Evolutionary conservation across 2,797 vertebrate species (phyloP).

Genomic region (Nyctalus aviator): DNA sequence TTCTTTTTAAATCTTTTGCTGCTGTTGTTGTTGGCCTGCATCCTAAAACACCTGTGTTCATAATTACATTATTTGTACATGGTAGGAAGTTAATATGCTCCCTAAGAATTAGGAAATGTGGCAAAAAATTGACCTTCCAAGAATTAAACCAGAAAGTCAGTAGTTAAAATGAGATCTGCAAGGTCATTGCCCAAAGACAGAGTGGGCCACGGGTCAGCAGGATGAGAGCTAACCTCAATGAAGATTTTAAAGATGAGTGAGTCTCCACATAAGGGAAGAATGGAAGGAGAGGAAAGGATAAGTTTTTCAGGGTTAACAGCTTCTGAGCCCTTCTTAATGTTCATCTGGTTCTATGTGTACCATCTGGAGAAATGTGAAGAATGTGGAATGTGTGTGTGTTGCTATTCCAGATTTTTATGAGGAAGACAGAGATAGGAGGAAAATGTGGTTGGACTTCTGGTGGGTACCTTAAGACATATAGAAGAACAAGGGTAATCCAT

Average conservation of each 20-base stretch:
- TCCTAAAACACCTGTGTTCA: conserved; percentile 3
- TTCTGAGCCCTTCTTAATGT: neutral
- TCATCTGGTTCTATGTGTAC: neutral
- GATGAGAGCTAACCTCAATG: neutral
- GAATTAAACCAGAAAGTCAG: conserved; percentile 24
- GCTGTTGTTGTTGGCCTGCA: conserved; percentile 13
- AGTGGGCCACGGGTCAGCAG: neutral
- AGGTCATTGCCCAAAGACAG: neutral
- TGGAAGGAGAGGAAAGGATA: neutral
- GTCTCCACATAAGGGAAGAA: neutral
- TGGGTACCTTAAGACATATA: neutral
- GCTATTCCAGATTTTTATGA: neutral
- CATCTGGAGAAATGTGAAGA: neutral
- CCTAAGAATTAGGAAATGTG: conserved; percentile 13
- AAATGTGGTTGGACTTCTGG: neutral
- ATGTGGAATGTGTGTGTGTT: neutral
- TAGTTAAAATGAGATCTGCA: neutral
- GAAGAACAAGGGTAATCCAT: neutral
- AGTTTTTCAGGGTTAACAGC: neutral
- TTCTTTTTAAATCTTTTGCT: conserved; percentile 55
- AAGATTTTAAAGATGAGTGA: neutral
- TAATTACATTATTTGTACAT: neutral
- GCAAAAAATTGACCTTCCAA: neutral
- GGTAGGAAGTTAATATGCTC: neutral
- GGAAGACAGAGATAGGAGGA: neutral